A percentile compares a stretch with the other conserved stretches of the same genome.
Evolutionary conservation across 2,888 invertebrate genomes (phyloP).

Genomic region (Synanthedon myopaeformis): DNA sequence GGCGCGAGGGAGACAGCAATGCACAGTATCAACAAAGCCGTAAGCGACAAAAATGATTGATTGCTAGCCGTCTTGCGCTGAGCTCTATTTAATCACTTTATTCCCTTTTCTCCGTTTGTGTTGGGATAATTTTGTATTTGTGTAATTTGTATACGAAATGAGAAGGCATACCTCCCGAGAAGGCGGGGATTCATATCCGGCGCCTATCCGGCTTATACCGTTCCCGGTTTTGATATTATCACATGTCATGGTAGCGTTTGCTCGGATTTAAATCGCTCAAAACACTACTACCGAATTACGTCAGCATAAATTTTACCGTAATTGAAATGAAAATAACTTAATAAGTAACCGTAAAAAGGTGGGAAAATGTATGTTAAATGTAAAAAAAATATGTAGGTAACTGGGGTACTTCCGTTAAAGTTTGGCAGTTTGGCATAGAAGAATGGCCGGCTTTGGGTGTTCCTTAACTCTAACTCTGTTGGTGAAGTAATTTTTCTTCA

Average conservation of each 20-base stretch:
- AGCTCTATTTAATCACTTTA: slow-evolving; percentile 73
- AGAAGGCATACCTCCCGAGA: slow-evolving; percentile 48
- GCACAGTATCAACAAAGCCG: slow-evolving; percentile 49
- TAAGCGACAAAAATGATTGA: slow-evolving; percentile 71
- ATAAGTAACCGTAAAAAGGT: too few relatives aligned
- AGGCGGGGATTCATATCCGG: slow-evolving; percentile 54
- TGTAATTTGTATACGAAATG: slow-evolving; percentile 69
- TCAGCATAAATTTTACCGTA: neutral
- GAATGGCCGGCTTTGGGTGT: too few relatives aligned
- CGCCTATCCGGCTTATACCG: slow-evolving; percentile 37
- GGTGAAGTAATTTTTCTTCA: too few relatives aligned
- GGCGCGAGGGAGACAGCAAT: slow-evolving; percentile 36
- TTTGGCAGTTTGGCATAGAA: too few relatives aligned
- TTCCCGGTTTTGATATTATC: slow-evolving; percentile 50
- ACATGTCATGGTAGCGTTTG: slow-evolving; percentile 35
- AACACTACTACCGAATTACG: neutral
- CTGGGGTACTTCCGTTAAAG: neutral
- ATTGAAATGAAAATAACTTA: too few relatives aligned
- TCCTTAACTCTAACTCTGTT: too few relatives aligned
- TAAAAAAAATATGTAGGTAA: too few relatives aligned
- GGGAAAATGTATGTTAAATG: too few relatives aligned
- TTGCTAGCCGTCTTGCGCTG: slow-evolving; percentile 68
- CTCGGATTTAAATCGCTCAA: slow-evolving; percentile 22
- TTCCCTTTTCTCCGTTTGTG: slow-evolving; percentile 71
- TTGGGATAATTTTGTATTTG: slow-evolving; percentile 69